Base-by-base conservation (phyloP, 2,797 vertebrate species). In the Peromyscus eremicus region DNA sequence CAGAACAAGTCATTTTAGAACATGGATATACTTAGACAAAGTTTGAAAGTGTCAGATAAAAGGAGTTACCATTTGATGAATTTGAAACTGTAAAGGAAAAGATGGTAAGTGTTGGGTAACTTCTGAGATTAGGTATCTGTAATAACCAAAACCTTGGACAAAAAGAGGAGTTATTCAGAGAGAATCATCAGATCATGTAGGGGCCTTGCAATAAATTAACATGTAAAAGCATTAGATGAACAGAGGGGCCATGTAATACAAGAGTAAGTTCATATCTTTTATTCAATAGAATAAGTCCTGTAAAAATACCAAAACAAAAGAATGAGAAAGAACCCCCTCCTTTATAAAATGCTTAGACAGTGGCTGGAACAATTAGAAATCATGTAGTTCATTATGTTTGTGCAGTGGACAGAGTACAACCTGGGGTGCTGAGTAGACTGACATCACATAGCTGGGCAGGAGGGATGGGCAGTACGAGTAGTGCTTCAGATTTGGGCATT, bases 61-160 rank as follows among this genome's bases (percentile, higher is more conserved):
- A 91, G 94, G 49, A 27, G 23, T 95, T 93, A 14, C 21, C 14
- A 91, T 89, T 79, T 94, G 57, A 43, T 83, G 46, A 88, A 32
- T 17, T 91, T 91, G 81, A 93, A 88, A 79, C n/a, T 93, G 4
- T 87, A 73, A 80, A 92, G 96, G 66, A 60, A 85, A 64, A 89
- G 27, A 40, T 97, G 86, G 14, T 76, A 43, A 92, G 32, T 92
- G 12, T 92, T 90, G 13, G 37, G 14, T 85, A 91, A 91, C 21
- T 91, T 95, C 25, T 37, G 92, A 64, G 71, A 89, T 79, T 55
- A 92, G n/a, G 82, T 75, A 86, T 64, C 34, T 3, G 29, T 91
- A 43, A 71, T 81, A 76, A 86, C 13, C 40, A 77, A 71, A 89
- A 66, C 75, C 94, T 88, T n/a, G 87, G 34, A 64, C 62, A 79